Percentiles rank a stretch among this genome's conserved stretches.
Conservation (phyloP, 2,113 vertebrate species). For the Lepus europaeus region DNA sequence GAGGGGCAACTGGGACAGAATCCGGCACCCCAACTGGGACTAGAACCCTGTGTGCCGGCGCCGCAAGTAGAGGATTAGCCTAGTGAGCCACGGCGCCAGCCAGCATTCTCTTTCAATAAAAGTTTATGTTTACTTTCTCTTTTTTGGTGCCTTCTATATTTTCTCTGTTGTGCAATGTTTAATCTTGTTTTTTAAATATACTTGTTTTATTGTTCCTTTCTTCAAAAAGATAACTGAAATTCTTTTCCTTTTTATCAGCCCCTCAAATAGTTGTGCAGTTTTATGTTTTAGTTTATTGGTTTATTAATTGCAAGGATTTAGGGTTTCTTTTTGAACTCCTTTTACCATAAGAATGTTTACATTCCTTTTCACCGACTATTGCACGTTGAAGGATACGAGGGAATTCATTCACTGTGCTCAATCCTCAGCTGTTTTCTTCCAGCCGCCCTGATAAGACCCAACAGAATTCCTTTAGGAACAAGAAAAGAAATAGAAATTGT, state of each 20-base stretch:
- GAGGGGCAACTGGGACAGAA: too few relatives aligned
- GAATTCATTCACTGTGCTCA: slow-evolving; percentile 48
- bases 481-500: slow-evolving; percentile 57
- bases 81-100: too few relatives aligned
- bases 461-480: slow-evolving; percentile 56
- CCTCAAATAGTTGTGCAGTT: slow-evolving; percentile 52
- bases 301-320: slow-evolving; percentile 69
- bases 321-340: slow-evolving; percentile 64
- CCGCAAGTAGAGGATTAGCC: too few relatives aligned
- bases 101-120: background rate
- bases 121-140: background rate
- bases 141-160: background rate
- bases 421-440: slow-evolving; percentile 65
- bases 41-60: too few relatives aligned
- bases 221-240: slow-evolving; percentile 64
- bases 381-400: slow-evolving; percentile 54
- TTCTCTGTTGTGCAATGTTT: background rate
- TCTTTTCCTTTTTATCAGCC: slow-evolving; percentile 62
- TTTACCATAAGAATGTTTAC: slow-evolving; percentile 73
- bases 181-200: slow-evolving; percentile 32
- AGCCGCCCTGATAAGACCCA: slow-evolving; percentile 31
- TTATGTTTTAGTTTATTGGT: slow-evolving; percentile 55
- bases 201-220: slow-evolving; percentile 60
- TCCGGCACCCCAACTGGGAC: too few relatives aligned
- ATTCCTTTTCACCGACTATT: slow-evolving; percentile 64